These are phyloP conservation scores for Agonopterix subpropinquella DNA, from an alignment of 2,888 invertebrate genomes.

Conservation along the genomic window DNA sequence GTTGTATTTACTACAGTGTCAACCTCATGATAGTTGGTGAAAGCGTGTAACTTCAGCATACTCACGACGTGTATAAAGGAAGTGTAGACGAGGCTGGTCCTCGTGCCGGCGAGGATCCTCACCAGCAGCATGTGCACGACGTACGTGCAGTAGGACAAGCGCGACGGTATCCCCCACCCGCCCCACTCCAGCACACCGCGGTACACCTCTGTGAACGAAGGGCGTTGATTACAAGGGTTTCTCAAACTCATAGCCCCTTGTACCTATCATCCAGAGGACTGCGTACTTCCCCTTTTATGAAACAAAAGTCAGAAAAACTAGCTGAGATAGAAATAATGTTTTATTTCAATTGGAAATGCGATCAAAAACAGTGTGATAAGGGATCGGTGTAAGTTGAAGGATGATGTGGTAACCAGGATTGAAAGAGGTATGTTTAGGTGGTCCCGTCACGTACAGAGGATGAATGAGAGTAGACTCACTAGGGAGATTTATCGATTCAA, in stretches of 20 bases:
- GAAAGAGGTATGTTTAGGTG: too few relatives aligned
- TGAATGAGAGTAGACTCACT: too few relatives aligned
- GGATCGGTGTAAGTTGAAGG: too few relatives aligned
- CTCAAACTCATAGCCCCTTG: not conserved
- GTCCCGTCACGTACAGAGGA: too few relatives aligned
- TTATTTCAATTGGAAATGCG: too few relatives aligned
- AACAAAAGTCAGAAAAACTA: too few relatives aligned
- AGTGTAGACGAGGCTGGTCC: not conserved
- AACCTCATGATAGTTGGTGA: too few relatives aligned
- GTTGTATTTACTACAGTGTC: too few relatives aligned
- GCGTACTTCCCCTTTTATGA: not conserved
- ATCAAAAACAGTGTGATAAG: too few relatives aligned
- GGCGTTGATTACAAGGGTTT: not conserved
- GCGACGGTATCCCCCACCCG: conserved; percentile 17
- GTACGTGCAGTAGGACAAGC: conserved; percentile 20
- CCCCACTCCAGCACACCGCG: conserved; percentile 16
- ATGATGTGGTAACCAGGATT: too few relatives aligned
- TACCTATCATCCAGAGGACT: not conserved
- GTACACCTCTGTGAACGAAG: not conserved
- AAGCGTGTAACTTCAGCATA: not conserved
- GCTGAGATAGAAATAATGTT: too few relatives aligned
- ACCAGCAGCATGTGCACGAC: conserved; percentile 16
- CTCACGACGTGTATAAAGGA: not conserved
- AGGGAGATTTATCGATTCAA: too few relatives aligned
- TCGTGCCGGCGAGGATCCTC: not conserved